Conservation (phyloP, 1,140 invertebrate genomes). For the Macrosteles quadrilineatus region DNA sequence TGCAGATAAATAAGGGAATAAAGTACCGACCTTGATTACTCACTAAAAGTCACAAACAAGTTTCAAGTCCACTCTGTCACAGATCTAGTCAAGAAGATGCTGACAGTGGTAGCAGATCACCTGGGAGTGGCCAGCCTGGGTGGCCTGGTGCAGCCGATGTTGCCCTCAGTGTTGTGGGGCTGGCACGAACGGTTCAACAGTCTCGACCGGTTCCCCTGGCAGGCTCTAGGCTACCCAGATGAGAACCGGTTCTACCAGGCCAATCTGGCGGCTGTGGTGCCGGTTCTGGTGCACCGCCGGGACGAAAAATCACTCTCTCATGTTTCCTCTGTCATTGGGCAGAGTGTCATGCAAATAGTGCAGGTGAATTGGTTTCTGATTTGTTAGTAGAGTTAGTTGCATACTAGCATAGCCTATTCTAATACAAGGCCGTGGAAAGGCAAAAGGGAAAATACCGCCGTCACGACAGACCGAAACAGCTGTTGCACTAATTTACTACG, state of each 20-base stretch:
- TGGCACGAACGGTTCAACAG: constrained; percentile 1
- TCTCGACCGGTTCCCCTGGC: not conserved
- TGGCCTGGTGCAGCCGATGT: not conserved
- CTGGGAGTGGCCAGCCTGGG: not conserved
- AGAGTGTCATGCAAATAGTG: not conserved
- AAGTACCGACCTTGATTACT: not conserved
- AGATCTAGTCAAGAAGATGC: constrained; percentile 2
- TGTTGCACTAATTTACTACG: too few relatives aligned
- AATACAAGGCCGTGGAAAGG: too few relatives aligned
- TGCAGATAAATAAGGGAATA: too few relatives aligned
- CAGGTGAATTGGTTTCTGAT: too few relatives aligned
- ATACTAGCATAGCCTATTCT: too few relatives aligned
- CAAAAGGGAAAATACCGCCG: too few relatives aligned
- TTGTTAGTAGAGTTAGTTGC: too few relatives aligned
- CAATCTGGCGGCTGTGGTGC: not conserved
- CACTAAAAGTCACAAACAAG: not conserved
- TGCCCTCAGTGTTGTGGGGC: not conserved
- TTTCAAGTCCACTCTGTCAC: not conserved
- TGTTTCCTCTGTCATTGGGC: not conserved
- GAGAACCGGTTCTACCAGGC: not conserved
- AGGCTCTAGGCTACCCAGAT: not conserved
- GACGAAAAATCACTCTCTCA: not conserved
- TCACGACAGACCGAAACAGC: too few relatives aligned
- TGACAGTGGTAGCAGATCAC: not conserved
- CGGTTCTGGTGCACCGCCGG: not conserved